Evolutionary conservation across 2,888 invertebrate genomes (phyloP), one percentile per base, ranked within the genome.

Genomic region (Agriopis marginaria): DNA sequence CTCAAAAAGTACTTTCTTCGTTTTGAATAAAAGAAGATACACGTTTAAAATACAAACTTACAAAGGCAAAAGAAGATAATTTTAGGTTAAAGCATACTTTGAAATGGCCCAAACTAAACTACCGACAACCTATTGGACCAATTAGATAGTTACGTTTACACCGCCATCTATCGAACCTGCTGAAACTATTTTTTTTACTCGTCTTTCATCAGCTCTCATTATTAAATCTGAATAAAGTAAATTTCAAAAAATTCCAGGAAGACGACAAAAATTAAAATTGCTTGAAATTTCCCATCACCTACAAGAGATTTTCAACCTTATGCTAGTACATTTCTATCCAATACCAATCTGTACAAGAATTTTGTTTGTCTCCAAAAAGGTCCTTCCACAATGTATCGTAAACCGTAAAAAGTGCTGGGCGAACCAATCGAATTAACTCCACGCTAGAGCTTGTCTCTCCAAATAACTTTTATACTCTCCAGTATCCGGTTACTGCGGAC

Each of bases 401-500:
- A 32, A 10, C 59, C 59, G 59, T 60, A 62, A 67, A 55, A 55
- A 49, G 54, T 12, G 45, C 47, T 40, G 59, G 45, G 39, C 60
- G 7, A 55, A 66, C 54, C 49, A 67, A 67, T 62, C 55, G 62
- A 67, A 67, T 67, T 56, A 67, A 44, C 61, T 65, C 54, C 51
- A 63, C 63, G 51, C 60, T 7, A 17, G 59, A 32, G 63, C 66
- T 75, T 73, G 66, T 51, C n/a, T 51, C n/a, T 14, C 45, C 64
- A 44, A 62, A 63, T 69, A 73, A 75, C 66, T 73, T 73, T 55
- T 55, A 55, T 55, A 14, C 40, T 32, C 67, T 44, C 66, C 47
- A 40, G 50, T 66, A 67, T 75, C 71, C 66, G 44, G 74, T 72
- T 71, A 75, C 65, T 50, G 17, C 42, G 61, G 23, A 53, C 47